A percentile compares a stretch with the other conserved stretches of the same genome.
Evolutionary conservation across 2,888 invertebrate genomes (phyloP).

Genomic region (Limnephilus auricula): DNA sequence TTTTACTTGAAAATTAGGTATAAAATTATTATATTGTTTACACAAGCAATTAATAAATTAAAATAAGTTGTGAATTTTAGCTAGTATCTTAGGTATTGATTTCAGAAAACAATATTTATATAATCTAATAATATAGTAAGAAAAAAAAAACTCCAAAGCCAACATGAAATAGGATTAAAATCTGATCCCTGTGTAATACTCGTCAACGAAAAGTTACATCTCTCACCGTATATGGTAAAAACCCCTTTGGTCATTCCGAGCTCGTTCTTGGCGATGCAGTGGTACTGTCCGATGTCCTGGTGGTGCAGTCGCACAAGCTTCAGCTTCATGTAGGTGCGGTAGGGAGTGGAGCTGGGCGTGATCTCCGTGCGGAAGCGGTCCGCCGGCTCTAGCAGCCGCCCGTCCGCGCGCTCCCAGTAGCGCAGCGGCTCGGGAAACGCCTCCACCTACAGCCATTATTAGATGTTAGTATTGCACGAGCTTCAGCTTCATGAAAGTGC

Average conservation of each 20-base stretch:
- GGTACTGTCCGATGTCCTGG: constrained; percentile 86
- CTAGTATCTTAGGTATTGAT: no score
- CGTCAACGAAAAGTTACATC: background rate
- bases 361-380: constrained; percentile 70
- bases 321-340: constrained; percentile 87
- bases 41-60: no score
- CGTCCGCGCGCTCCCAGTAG: constrained; percentile 91
- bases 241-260: constrained; percentile 87
- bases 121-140: no score
- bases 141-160: no score
- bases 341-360: constrained; percentile 69
- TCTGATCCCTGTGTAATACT: background rate
- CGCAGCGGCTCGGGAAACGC: constrained; percentile 91
- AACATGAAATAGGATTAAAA: background rate
- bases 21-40: no score
- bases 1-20: no score
- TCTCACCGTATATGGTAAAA: constrained; percentile 81
- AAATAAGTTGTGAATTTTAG: no score
- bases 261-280: constrained; percentile 91
- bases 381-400: constrained; percentile 81
- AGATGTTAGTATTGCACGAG: constrained; percentile 76
- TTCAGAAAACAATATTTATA: no score
- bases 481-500: constrained; percentile 88
- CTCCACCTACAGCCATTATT: constrained; percentile 79
- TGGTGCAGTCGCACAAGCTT: constrained; percentile 84